Conservation (phyloP, 2,888 invertebrate genomes). For the Sarcophaga subvicina region DNA sequence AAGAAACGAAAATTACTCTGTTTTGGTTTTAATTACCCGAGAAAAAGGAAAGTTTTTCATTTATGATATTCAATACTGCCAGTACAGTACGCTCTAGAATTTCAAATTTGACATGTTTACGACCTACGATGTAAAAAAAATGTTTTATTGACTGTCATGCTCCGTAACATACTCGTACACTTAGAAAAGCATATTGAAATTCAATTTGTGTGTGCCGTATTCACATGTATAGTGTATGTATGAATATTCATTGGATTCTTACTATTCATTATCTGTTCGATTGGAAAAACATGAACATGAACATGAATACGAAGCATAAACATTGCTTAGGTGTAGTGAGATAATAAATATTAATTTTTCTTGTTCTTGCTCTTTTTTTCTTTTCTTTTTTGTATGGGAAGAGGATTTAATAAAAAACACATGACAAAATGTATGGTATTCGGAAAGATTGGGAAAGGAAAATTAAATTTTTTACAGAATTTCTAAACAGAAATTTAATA, state of each 20-base stretch:
- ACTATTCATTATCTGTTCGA: background rate
- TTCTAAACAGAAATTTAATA: too few species aligned
- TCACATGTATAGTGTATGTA: background rate
- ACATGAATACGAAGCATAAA: background rate
- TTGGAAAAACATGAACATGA: conserved; percentile 14
- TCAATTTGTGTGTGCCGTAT: background rate
- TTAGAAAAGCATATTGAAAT: background rate
- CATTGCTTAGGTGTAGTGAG: background rate
- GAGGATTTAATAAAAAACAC: conserved; percentile 52
- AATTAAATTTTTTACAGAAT: too few species aligned
- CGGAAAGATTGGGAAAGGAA: background rate
- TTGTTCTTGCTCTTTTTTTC: background rate
- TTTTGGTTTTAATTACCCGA: conserved; percentile 60
- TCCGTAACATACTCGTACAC: conserved; percentile 51
- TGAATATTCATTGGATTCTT: conserved; percentile 4
- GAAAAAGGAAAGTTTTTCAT: conserved; percentile 16
- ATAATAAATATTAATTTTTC: conserved; percentile 1
- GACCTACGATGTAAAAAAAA: conserved; percentile 46
- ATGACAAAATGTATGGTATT: conserved; percentile 43
- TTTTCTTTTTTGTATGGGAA: background rate
- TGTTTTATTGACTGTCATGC: conserved; percentile 67
- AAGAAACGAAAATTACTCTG: conserved; percentile 11
- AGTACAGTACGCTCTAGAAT: background rate
- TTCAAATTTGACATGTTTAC: conserved; percentile 65
- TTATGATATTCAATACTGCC: conserved; percentile 32